Percentiles rank a stretch among this genome's conserved stretches.
These are phyloP conservation scores for Myiotriccus ornatus DNA, from an alignment of 2,797 vertebrate species.

Conservation along the genomic window DNA sequence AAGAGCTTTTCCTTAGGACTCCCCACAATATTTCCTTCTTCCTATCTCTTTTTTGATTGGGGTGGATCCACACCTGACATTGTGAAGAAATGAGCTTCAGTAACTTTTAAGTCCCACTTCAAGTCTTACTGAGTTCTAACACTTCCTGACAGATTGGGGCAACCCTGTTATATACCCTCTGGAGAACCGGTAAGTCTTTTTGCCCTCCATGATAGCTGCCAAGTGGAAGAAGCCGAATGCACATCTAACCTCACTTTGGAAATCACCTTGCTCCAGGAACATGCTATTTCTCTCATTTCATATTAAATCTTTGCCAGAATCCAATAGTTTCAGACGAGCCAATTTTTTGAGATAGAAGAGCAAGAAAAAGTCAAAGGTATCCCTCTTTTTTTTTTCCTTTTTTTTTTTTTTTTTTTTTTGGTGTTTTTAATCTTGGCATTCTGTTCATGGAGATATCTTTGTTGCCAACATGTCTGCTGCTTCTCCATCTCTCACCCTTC, in stretches of 20 bases:
- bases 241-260: conserved; percentile 49
- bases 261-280: conserved; percentile 50
- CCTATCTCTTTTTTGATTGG: not conserved
- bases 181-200: conserved; percentile 46
- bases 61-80: conserved; percentile 43
- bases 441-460: conserved; percentile 45
- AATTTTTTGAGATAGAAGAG: conserved; percentile 53
- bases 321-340: conserved; percentile 54
- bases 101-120: conserved; percentile 50
- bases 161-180: conserved; percentile 54
- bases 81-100: conserved; percentile 35
- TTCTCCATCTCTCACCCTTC: conserved; percentile 64
- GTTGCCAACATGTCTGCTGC: conserved; percentile 69
- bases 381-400: not conserved
- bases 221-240: conserved; percentile 50
- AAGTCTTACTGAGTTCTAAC: conserved; percentile 41
- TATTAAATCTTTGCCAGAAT: conserved; percentile 55
- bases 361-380: conserved; percentile 63
- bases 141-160: conserved; percentile 58
- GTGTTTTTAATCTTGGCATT: conserved; percentile 65
- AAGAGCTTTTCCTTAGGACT: conserved; percentile 7
- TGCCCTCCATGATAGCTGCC: conserved; percentile 45
- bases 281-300: conserved; percentile 53
- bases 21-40: not conserved
- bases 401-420: not conserved